Conservation (phyloP, 2,888 invertebrate genomes). For the Folsomia manolachei region DNA sequence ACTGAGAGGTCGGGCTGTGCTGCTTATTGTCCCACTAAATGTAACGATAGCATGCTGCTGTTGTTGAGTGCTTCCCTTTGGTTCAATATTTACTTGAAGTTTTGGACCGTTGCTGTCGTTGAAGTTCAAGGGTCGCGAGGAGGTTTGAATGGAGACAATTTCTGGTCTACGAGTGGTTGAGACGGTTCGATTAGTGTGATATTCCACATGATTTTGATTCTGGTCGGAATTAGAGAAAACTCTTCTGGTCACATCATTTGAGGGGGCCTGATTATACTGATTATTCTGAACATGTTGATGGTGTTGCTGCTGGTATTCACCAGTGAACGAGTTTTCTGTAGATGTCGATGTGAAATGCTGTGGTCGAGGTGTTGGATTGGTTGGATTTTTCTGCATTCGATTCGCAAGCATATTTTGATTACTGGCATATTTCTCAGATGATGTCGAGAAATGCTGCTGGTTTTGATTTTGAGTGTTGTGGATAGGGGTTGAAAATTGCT, state of each 20-base stretch:
- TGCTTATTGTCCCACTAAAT: neutral
- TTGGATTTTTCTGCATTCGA: conserved; percentile 5
- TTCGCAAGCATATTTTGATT: neutral
- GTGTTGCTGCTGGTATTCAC: neutral
- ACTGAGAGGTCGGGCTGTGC: conserved; percentile 5
- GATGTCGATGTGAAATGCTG: no score
- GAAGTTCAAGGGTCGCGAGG: conserved; percentile 4
- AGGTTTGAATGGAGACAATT: neutral
- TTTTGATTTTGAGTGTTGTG: neutral
- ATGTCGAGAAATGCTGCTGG: neutral
- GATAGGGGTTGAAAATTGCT: neutral
- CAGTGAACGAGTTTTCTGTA: neutral
- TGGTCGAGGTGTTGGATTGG: neutral
- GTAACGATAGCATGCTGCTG: neutral
- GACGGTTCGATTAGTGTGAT: conserved; percentile 22
- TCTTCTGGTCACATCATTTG: neutral
- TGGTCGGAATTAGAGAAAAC: neutral
- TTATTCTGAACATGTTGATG: neutral
- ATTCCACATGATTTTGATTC: neutral
- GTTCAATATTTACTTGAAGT: conserved; percentile 10
- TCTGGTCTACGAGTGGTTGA: conserved; percentile 24
- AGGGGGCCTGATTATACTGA: neutral
- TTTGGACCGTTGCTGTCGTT: neutral
- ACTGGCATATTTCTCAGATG: neutral
- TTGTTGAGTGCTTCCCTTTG: neutral